Percentiles rank a stretch among this genome's conserved stretches.
Conservation (phyloP, 2,797 vertebrate genomes). For the Bucorvus abyssinicus region DNA sequence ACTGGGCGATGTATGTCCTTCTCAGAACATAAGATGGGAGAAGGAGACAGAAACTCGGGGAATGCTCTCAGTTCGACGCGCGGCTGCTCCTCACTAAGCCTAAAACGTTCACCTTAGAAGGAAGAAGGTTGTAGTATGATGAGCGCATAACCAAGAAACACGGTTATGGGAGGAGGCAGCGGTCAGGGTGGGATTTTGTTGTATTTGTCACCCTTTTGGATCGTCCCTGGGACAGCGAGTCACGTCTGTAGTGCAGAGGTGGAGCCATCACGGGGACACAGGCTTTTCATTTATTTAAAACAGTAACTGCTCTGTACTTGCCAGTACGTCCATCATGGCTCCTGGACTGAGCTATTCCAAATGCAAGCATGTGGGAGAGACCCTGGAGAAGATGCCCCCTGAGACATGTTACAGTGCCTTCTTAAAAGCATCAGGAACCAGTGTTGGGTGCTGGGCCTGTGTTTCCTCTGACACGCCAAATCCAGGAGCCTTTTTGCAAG, state of each 20-base stretch:
- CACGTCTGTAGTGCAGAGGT: neutral
- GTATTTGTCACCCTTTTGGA: neutral
- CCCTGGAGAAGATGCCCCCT: neutral
- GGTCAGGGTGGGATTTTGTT: neutral
- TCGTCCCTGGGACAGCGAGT: fast-evolving
- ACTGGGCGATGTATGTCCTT: neutral
- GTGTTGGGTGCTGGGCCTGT: neutral
- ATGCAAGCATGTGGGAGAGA: neutral
- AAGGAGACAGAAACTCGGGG: neutral
- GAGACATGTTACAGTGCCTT: neutral
- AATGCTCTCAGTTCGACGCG: neutral
- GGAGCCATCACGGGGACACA: neutral
- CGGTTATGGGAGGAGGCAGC: neutral
- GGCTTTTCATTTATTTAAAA: neutral
- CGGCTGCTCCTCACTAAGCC: neutral
- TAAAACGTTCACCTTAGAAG: neutral
- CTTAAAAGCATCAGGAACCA: neutral
- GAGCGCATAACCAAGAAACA: neutral
- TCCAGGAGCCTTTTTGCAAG: neutral
- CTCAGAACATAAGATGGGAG: neutral
- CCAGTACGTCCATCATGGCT: neutral
- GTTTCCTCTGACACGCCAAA: neutral
- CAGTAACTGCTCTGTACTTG: neutral
- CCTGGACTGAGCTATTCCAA: neutral
- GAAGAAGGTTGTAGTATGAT: neutral